These are phyloP conservation scores for Bimastos eiseni DNA, from an alignment of 2,888 invertebrate species.

Conservation along the genomic window DNA sequence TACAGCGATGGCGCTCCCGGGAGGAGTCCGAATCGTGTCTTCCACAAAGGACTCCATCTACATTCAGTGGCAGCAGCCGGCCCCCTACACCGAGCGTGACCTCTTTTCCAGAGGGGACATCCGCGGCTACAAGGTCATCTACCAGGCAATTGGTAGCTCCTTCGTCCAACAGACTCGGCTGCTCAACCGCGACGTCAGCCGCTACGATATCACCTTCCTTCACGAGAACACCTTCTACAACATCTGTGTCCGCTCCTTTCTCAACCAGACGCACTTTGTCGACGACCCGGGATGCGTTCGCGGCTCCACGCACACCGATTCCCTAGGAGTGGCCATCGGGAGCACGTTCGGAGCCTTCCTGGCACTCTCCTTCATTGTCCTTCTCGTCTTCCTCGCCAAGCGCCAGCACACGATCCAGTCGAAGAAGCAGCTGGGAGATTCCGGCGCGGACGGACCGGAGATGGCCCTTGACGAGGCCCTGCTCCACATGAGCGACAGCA, in stretches of 20 bases:
- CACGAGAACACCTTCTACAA: constrained; percentile 46
- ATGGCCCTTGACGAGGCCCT: constrained; percentile 29
- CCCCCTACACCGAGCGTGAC: not conserved
- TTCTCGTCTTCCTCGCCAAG: constrained; percentile 46
- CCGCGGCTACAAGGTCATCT: constrained; percentile 30
- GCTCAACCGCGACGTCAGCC: not conserved
- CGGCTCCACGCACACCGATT: constrained; percentile 43
- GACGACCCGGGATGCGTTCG: constrained; percentile 37
- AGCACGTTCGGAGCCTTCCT: constrained; percentile 47
- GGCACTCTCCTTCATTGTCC: constrained; percentile 44
- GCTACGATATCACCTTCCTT: constrained; percentile 42
- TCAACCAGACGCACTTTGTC: constrained; percentile 29
- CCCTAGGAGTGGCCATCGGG: constrained; percentile 45
- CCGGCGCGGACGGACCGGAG: not conserved
- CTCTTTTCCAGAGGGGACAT: not conserved
- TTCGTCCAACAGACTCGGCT: constrained; percentile 35
- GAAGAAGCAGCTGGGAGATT: constrained; percentile 8
- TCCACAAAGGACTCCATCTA: constrained; percentile 21
- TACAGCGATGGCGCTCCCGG: not conserved
- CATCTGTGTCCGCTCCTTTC: constrained; percentile 42
- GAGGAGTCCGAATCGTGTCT: not conserved
- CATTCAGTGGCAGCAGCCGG: not conserved
- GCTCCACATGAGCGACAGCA: constrained; percentile 29
- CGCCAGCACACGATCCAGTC: constrained; percentile 42
- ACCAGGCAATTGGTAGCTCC: constrained; percentile 44